Conservation (phyloP, 2,888 invertebrate species). For the Pteria penguin region DNA sequence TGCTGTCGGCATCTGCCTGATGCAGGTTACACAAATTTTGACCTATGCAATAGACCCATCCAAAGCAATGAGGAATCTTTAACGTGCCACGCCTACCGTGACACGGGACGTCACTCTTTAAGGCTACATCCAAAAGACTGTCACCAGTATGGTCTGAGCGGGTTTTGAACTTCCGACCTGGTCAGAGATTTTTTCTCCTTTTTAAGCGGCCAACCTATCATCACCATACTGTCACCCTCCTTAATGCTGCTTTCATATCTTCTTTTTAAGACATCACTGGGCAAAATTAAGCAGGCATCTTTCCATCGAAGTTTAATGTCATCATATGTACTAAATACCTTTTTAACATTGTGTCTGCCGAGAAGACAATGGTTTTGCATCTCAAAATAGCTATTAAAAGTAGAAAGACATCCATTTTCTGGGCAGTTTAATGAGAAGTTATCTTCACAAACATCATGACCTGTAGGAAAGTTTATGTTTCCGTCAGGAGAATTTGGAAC, state of each 20-base stretch:
- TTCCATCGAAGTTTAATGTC: not conserved
- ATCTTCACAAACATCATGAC: not conserved
- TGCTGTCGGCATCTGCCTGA: no score
- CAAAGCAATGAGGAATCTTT: no score
- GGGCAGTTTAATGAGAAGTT: not conserved
- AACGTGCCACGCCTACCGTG: no score
- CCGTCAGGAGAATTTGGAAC: not conserved
- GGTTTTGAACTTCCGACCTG: no score
- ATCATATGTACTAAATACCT: not conserved
- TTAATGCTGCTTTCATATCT: not conserved
- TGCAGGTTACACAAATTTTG: no score
- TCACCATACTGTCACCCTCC: not conserved
- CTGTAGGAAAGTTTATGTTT: not conserved
- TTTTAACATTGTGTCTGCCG: not conserved
- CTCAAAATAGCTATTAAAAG: not conserved
- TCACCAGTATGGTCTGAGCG: no score
- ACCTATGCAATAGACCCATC: no score
- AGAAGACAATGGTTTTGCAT: not conserved
- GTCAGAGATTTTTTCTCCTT: no score
- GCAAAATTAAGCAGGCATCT: not conserved
- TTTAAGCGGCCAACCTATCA: slow-evolving; percentile 6
- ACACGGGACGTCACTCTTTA: no score
- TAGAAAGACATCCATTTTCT: not conserved
- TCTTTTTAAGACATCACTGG: not conserved
- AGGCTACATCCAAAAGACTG: no score